Evolutionary conservation across 2,888 invertebrate genomes (phyloP).

Genomic region (Athrips mouffetella): DNA sequence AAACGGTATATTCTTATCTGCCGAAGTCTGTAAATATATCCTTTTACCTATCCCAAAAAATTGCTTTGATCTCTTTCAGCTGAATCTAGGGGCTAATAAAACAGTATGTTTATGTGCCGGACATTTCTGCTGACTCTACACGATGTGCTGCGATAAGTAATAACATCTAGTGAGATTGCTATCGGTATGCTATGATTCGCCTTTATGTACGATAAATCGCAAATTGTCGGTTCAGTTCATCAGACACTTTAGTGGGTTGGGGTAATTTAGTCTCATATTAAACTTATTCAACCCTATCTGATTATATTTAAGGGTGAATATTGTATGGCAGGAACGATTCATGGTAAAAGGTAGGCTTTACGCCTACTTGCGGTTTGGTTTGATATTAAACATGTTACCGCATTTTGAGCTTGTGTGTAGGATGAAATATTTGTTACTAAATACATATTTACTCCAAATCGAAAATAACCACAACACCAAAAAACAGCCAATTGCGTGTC

Average conservation of each 20-base stretch:
- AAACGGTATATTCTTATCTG: too few relatives aligned
- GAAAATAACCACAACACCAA: background rate
- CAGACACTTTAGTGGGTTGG: constrained; percentile 47
- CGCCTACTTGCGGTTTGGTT: constrained; percentile 39
- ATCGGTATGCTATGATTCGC: constrained; percentile 56
- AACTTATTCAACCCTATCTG: constrained; percentile 33
- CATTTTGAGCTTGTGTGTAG: constrained; percentile 27
- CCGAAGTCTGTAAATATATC: too few relatives aligned
- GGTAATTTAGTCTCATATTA: constrained; percentile 30
- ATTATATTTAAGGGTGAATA: constrained; percentile 30
- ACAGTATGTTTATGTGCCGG: constrained; percentile 6
- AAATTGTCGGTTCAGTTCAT: constrained; percentile 63
- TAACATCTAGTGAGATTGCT: constrained; percentile 62
- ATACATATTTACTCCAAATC: constrained; percentile 11
- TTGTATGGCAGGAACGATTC: constrained; percentile 30
- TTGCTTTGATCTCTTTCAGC: background rate
- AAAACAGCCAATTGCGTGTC: constrained; percentile 1
- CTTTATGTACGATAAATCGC: constrained; percentile 67
- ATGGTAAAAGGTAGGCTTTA: constrained; percentile 28
- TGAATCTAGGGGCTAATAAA: background rate
- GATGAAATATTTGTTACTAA: constrained; percentile 21
- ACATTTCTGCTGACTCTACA: constrained; percentile 44
- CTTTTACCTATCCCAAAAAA: background rate
- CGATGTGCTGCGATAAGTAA: constrained; percentile 43
- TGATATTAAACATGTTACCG: constrained; percentile 37